Conservation (phyloP, 2,797 vertebrate species). For the Xyrichtys novacula region DNA sequence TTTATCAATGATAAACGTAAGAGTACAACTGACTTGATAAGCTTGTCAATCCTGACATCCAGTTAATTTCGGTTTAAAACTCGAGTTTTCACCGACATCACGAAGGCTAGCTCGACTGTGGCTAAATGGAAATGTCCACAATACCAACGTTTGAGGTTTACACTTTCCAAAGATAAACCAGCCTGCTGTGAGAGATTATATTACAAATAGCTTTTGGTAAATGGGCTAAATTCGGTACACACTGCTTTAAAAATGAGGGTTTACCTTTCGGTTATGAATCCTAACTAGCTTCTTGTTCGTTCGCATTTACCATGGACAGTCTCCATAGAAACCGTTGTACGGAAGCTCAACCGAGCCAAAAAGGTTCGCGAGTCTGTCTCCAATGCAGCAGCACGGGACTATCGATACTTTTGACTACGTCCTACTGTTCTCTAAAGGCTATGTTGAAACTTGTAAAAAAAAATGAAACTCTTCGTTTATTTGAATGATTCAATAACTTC, state of each 20-base stretch:
- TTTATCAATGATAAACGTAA: too few relatives aligned
- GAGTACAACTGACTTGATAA: too few relatives aligned
- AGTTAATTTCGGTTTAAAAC: not conserved
- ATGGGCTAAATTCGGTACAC: accelerated
- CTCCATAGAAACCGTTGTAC: slow-evolving; percentile 66
- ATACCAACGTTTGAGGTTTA: not conserved
- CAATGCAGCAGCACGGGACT: not conserved
- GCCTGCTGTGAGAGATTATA: too few relatives aligned
- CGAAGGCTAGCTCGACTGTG: not conserved
- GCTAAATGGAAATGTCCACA: slow-evolving; percentile 6
- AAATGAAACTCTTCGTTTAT: too few relatives aligned
- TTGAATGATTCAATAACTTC: too few relatives aligned
- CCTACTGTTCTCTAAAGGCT: too few relatives aligned
- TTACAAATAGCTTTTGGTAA: accelerated
- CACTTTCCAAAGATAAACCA: too few relatives aligned
- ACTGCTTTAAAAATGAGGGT: accelerated
- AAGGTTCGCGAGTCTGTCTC: accelerated
- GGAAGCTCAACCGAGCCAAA: slow-evolving; percentile 42
- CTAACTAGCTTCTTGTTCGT: not conserved
- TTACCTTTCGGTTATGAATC: slow-evolving; percentile 24
- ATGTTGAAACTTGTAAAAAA: too few relatives aligned
- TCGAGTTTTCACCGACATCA: too few relatives aligned
- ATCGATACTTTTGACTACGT: too few relatives aligned
- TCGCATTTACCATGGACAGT: slow-evolving; percentile 1
- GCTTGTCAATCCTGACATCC: too few relatives aligned